These are phyloP conservation scores for Anastatus disparis DNA, from an alignment of 1,140 invertebrate species.

Conservation along the genomic window DNA sequence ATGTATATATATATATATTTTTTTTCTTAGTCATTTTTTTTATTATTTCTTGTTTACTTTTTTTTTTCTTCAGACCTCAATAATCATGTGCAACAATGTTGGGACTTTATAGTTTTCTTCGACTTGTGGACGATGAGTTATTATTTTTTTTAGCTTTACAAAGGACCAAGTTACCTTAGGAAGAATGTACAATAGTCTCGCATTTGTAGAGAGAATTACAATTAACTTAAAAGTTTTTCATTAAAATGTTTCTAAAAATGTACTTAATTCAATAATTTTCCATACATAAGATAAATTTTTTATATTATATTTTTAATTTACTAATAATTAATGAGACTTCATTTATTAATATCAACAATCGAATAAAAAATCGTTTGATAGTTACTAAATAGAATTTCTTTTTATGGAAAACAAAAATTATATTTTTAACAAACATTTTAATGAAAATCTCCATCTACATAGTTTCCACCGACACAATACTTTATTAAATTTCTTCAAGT, in stretches of 20 bases:
- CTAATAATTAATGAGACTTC: too few species aligned
- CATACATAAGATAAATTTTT: too few species aligned
- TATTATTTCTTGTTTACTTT: not conserved
- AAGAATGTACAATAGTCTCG: slow-evolving; percentile 23
- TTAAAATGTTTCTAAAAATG: not conserved
- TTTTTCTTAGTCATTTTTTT: not conserved
- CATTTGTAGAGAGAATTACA: not conserved
- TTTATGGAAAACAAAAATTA: too few species aligned
- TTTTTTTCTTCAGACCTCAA: not conserved
- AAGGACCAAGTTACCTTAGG: slow-evolving; percentile 16
- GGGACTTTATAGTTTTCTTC: not conserved
- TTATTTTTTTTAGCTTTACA: slow-evolving; percentile 3
- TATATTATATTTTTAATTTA: too few species aligned
- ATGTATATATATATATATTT: not conserved
- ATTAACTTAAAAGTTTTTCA: not conserved
- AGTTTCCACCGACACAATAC: not conserved
- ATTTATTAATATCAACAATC: too few species aligned
- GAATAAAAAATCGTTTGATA: too few species aligned
- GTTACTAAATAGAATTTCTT: too few species aligned
- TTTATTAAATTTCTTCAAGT: slow-evolving; percentile 2
- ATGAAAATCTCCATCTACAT: slow-evolving; percentile 7
- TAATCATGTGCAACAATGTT: slow-evolving; percentile 3
- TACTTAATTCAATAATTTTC: too few species aligned
- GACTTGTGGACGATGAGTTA: slow-evolving; percentile 9
- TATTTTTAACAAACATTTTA: too few species aligned